Evolutionary conservation across 2,113 vertebrate genomes (phyloP), one percentile per base, ranked within the genome.

Genomic region (Petroica traversi): DNA sequence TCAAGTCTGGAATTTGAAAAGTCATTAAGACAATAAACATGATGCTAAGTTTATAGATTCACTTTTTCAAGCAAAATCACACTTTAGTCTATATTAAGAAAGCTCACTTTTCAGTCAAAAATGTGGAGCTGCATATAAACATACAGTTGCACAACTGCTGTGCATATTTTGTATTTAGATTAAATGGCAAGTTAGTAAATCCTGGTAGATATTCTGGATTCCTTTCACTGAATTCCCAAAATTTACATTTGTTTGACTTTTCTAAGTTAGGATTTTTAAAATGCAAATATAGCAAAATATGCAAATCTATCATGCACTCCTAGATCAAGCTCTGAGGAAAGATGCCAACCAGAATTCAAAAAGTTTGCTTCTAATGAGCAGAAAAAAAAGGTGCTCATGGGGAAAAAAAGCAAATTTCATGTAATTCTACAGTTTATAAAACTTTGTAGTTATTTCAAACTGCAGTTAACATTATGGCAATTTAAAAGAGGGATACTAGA

Each of bases 1-100:
- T 43, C 34, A 58, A 76, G 71, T 33, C 74, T 89, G 74, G 82
- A 94, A 96, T 96, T 0, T 88, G 71, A 93, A 92, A 92, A 94
- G 77, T 85, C 85, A 93, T 93, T 96, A 91, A 96, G 89, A 91
- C 81, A 95, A 94, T 95, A 95, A 96, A 95, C 77, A 95, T 36
- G 63, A 94, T 63, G 58, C 55, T 93, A 85, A 87, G 85, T 96
- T 94, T 95, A 89, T 58, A 91, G 84, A 95, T 93, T 72, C 69
- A 88, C 78, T 95, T 95, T 89, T 96, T 81, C 55, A 93, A 92
- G 81, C 4, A 25, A 89, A 96, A 79, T 96, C 87, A 83, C 85
- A 89, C 87, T 95, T 95, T 18, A 54, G 54, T 66, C 74, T 92
- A 89, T 93, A 92, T 93, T 91, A 82, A 91, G 88, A 95, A 95